Conservation (phyloP, 2,888 invertebrate genomes). For the Drosophila vallismaia region DNA sequence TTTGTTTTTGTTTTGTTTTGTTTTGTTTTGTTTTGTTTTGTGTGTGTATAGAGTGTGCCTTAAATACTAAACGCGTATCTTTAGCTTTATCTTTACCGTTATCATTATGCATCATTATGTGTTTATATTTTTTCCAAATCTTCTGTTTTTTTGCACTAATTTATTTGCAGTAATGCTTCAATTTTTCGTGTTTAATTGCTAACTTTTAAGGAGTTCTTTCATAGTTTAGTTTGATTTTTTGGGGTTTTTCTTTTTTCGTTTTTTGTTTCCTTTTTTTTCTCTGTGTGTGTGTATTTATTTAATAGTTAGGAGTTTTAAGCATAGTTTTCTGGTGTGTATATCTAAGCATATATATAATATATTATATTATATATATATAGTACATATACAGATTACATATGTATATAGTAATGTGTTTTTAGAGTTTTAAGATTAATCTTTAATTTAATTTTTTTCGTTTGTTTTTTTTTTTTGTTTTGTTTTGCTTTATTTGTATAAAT, state of each 20-base stretch:
- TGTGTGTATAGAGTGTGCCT: constrained; percentile 74
- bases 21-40: constrained; percentile 63
- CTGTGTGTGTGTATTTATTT: constrained; percentile 30
- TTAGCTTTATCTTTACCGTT: constrained; percentile 53
- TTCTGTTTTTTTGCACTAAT: constrained; percentile 22
- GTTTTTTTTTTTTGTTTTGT: constrained; percentile 10
- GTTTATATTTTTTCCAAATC: constrained; percentile 15
- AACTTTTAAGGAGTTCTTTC: constrained; percentile 55
- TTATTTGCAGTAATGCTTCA: constrained; percentile 6
- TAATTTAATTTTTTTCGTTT: constrained; percentile 41
- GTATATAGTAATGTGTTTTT: constrained; percentile 48
- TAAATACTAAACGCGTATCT: constrained; percentile 65
- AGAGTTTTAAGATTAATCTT: constrained; percentile 45
- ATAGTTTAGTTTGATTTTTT: constrained; percentile 60
- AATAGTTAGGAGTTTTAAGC: constrained; percentile 77
- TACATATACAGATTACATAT: constrained; percentile 66
- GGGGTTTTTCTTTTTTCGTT: constrained; percentile 37
- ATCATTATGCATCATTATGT: constrained; percentile 23
- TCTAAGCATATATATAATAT: constrained; percentile 64
- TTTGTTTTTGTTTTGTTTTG: constrained; percentile 45
- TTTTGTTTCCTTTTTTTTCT: constrained; percentile 34
- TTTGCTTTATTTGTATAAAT: constrained; percentile 40
- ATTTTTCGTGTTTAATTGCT: constrained; percentile 25
- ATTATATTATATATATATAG: constrained; percentile 49
- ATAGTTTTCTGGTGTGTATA: constrained; percentile 62